These are phyloP conservation scores for Avahi laniger DNA, from an alignment of 2,797 vertebrate species.

Conservation along the genomic window DNA sequence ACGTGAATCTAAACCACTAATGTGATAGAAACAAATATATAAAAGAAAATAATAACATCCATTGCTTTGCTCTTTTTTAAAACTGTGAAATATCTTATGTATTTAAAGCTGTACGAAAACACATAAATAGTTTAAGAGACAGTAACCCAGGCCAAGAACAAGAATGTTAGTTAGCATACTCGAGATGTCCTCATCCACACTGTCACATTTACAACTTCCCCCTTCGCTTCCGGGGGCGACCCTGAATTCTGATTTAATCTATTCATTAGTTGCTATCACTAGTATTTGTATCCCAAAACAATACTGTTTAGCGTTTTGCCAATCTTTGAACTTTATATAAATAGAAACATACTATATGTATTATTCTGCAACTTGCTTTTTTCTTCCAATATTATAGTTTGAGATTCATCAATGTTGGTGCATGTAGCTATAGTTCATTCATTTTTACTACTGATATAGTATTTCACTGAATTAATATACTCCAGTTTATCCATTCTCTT, in stretches of 20 bases:
- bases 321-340: background rate
- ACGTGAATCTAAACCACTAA: background rate
- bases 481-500: background rate
- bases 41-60: background rate
- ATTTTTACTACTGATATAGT: background rate
- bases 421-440: background rate
- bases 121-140: background rate
- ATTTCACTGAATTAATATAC: background rate
- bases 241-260: background rate
- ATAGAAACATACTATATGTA: background rate
- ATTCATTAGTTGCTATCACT: background rate
- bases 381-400: background rate
- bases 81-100: background rate
- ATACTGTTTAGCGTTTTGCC: background rate
- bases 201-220: background rate
- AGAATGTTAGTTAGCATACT: no score
- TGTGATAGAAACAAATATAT: background rate
- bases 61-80: background rate
- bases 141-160: background rate
- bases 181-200: accelerated
- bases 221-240: background rate
- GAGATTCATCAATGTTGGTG: background rate
- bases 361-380: background rate
- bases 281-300: background rate
- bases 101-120: background rate